Conservation (phyloP, 1,140 invertebrate species). For the Bombus superbus region DNA sequence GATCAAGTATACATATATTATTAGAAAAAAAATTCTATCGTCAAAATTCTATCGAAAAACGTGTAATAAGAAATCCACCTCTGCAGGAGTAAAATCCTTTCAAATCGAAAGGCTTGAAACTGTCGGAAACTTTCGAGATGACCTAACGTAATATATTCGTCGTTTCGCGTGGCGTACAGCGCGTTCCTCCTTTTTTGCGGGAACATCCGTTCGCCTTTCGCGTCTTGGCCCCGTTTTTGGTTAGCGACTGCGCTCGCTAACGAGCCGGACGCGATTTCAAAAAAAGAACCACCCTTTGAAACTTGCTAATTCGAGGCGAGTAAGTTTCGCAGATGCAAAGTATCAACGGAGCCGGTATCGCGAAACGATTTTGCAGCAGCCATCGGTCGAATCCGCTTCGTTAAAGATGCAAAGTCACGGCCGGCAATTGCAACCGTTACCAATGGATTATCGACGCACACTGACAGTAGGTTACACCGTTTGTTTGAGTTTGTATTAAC, state of each 20-base stretch:
- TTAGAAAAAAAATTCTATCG: too few species aligned
- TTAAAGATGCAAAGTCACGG: slow-evolving; percentile 62
- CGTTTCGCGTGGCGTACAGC: background rate
- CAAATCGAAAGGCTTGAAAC: background rate
- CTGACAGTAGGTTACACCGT: background rate
- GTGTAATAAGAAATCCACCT: too few species aligned
- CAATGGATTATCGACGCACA: background rate
- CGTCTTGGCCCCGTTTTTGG: slow-evolving; percentile 2
- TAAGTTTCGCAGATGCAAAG: background rate
- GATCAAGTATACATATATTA: too few species aligned
- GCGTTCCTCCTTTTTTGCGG: background rate
- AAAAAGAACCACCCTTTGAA: background rate
- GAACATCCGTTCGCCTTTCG: slow-evolving; percentile 15
- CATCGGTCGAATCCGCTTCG: slow-evolving; percentile 58
- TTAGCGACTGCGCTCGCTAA: background rate
- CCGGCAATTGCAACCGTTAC: slow-evolving; percentile 52
- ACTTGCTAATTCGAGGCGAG: slow-evolving; percentile 13
- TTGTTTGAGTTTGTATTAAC: background rate
- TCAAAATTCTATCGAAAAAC: too few species aligned
- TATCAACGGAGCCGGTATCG: background rate
- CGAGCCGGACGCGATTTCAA: background rate
- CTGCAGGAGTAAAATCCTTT: too few species aligned
- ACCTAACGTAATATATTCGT: background rate
- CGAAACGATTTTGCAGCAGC: slow-evolving; percentile 36
- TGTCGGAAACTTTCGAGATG: background rate